These are phyloP conservation scores for Strigops habroptila DNA, from an alignment of 2,113 vertebrate species.

Conservation along the genomic window DNA sequence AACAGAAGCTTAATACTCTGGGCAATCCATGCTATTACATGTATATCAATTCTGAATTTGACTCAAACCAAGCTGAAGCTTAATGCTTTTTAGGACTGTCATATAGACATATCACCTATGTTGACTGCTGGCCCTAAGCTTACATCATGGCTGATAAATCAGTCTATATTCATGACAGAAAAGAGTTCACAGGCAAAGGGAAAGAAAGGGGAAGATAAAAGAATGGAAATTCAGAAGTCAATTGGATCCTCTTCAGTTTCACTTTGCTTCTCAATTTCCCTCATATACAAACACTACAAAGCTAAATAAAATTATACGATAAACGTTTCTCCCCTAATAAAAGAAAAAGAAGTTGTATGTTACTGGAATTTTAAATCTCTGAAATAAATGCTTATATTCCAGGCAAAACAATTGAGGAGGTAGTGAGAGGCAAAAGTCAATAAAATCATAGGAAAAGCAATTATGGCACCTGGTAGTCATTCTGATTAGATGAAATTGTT, in stretches of 20 bases:
- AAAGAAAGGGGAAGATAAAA: neutral
- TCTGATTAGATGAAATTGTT: neutral
- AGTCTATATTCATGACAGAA: neutral
- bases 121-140: neutral
- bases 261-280: neutral
- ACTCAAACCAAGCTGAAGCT: neutral
- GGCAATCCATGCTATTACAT: neutral
- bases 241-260: neutral
- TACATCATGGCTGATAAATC: neutral
- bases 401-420: neutral
- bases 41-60: neutral
- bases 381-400: neutral
- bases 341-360: neutral
- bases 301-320: accelerated
- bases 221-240: neutral
- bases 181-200: neutral
- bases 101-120: no score
- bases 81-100: neutral
- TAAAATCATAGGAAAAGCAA: neutral
- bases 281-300: neutral
- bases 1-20: neutral
- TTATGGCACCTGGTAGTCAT: neutral
- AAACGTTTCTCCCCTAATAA: neutral
- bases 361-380: neutral
- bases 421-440: neutral